Percentiles rank a stretch among this genome's conserved stretches.
phyloP scores from a whole-genome alignment of 2,888 invertebrate species.

The Theretra japonica region DNA sequence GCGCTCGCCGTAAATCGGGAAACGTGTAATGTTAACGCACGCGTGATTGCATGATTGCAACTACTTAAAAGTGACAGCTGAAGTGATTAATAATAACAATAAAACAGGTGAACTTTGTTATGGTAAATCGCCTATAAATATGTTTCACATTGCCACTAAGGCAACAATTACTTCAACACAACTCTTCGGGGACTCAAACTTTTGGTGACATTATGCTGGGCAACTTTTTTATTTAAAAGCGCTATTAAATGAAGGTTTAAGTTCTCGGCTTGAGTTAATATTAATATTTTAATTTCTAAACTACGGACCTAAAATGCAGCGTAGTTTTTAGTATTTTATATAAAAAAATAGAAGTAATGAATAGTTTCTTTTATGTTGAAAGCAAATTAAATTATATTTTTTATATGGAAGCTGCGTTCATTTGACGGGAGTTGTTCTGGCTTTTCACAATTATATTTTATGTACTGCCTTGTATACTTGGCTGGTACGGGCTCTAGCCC shows the following conservation, averaged over 20 bases:
- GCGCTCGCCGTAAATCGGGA: slow-evolving; percentile 48
- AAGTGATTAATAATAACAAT: slow-evolving; percentile 75
- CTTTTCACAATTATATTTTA: slow-evolving; percentile 27
- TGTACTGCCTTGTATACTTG: slow-evolving; percentile 19
- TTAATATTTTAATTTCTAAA: neutral
- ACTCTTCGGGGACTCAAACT: slow-evolving; percentile 24
- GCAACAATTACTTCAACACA: slow-evolving; percentile 14
- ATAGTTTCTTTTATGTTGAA: neutral
- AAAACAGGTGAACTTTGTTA: slow-evolving; percentile 72
- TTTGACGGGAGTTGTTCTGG: neutral
- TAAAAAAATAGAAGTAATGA: neutral
- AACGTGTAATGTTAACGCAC: slow-evolving; percentile 65
- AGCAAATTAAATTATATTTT: slow-evolving; percentile 1
- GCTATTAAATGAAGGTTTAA: neutral
- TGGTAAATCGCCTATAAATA: slow-evolving; percentile 42
- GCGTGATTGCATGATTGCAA: slow-evolving; percentile 71
- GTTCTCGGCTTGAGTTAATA: neutral
- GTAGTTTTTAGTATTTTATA: neutral
- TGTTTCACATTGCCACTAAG: slow-evolving; percentile 2
- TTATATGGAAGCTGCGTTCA: neutral
- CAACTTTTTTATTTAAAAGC: slow-evolving; percentile 10
- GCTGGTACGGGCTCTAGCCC: slow-evolving; percentile 10
- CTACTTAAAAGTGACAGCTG: slow-evolving; percentile 69
- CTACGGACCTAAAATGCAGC: too few species aligned
- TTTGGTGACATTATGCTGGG: slow-evolving; percentile 20